Evolutionary conservation across 2,797 vertebrate species (phyloP).

Genomic region (Mus minutoides): DNA sequence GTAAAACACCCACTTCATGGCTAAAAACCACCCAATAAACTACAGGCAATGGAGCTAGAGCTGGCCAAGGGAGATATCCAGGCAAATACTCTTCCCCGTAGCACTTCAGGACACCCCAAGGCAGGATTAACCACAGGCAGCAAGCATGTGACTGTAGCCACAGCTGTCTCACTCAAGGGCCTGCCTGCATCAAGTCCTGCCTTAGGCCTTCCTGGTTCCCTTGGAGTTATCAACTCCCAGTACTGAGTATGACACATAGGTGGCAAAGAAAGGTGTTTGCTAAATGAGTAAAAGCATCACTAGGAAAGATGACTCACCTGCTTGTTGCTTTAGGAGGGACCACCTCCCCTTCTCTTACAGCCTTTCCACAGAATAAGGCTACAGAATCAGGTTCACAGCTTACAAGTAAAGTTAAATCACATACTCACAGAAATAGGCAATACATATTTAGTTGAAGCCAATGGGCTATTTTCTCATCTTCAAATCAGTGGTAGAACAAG

Average conservation of each 20-base stretch:
- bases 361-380: not conserved
- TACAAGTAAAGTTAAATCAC: not conserved
- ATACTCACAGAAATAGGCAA: not conserved
- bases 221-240: not conserved
- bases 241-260: not conserved
- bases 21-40: constrained; percentile 5
- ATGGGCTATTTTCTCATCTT: not conserved
- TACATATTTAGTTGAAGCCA: not conserved
- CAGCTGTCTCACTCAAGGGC: not conserved
- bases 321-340: not conserved
- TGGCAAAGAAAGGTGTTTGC: not conserved
- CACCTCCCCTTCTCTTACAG: not conserved
- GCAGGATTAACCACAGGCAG: not conserved
- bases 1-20: constrained; percentile 1
- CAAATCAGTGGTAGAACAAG: not conserved
- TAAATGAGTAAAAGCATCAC: constrained; percentile 25
- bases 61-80: not conserved
- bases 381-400: not conserved
- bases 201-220: not conserved
- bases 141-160: rapidly evolving
- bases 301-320: constrained; percentile 14
- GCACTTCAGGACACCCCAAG: not conserved
- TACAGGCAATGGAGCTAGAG: not conserved
- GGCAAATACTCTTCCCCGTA: not conserved
- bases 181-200: not conserved